Evolutionary conservation across 2,113 vertebrate genomes (phyloP).

Genomic region (Papio anubis): DNA sequence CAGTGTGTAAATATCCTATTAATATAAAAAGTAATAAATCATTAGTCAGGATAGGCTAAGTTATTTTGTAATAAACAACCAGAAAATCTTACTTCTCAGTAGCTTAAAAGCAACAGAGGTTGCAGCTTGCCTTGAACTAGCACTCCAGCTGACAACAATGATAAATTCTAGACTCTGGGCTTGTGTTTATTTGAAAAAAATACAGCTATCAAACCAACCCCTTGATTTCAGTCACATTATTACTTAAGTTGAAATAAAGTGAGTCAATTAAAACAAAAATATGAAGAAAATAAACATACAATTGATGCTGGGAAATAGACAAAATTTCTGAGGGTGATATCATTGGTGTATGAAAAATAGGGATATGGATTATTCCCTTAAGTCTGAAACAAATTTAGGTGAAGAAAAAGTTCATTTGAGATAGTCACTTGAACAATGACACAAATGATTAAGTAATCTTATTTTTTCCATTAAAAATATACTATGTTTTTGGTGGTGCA

Average conservation of each 20-base stretch:
- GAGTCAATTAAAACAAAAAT: not conserved
- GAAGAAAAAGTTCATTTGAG: not conserved
- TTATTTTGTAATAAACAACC: not conserved
- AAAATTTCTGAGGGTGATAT: not conserved
- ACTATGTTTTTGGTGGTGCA: not conserved
- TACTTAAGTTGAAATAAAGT: constrained; percentile 8
- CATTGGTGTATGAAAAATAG: not conserved
- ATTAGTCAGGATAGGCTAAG: not conserved
- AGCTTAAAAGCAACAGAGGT: constrained; percentile 8
- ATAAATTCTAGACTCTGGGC: not conserved
- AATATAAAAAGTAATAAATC: not conserved
- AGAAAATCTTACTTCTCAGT: not conserved
- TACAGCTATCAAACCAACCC: not conserved
- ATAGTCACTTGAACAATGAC: not conserved
- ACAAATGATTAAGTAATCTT: not conserved
- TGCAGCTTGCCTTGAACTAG: not conserved
- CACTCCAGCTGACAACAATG: not conserved
- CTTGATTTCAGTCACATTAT: constrained; percentile 16
- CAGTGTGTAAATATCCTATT: not conserved
- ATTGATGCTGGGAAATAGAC: not conserved
- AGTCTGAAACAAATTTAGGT: not conserved
- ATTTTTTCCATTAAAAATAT: not conserved
- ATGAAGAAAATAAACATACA: not conserved
- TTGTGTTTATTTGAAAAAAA: constrained; percentile 12
- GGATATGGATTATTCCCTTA: not conserved